Evolutionary conservation across 92 coral and sea anemone species (phyloP).

Genomic region (Epizoanthus scotinus): DNA sequence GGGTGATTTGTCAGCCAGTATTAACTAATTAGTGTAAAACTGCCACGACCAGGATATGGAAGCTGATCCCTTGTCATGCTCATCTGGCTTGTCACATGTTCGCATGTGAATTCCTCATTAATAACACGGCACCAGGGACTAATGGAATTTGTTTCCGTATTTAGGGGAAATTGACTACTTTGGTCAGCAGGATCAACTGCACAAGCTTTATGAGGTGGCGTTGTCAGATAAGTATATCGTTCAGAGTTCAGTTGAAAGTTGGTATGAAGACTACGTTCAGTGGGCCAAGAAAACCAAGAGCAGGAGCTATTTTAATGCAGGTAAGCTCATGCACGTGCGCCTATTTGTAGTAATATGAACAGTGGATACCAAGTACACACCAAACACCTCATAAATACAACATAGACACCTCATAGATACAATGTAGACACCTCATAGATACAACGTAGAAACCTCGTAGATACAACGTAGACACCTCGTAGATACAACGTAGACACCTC

Average conservation of each 20-base stretch:
- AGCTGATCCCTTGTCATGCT: too few species aligned
- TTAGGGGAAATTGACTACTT: slow-evolving; percentile 77
- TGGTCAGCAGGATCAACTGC: slow-evolving; percentile 74
- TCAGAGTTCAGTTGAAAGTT: slow-evolving; percentile 68
- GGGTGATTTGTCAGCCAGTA: too few species aligned
- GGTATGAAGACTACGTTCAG: slow-evolving; percentile 82
- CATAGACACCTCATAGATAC: too few species aligned
- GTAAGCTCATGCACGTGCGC: slow-evolving; percentile 29
- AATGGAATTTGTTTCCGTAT: too few species aligned
- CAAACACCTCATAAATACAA: too few species aligned
- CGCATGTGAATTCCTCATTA: too few species aligned
- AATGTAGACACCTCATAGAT: background rate
- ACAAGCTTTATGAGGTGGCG: slow-evolving; percentile 60
- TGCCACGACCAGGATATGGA: too few species aligned
- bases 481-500: background rate
- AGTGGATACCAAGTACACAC: too few species aligned
- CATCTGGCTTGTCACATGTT: too few species aligned
- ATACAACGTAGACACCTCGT: background rate
- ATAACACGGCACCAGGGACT: too few species aligned
- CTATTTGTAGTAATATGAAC: too few species aligned
- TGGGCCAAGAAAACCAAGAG: slow-evolving; percentile 72
- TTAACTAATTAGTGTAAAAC: too few species aligned
- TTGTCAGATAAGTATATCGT: slow-evolving; percentile 63
- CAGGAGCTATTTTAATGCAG: slow-evolving; percentile 47
- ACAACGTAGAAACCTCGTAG: background rate